Percentiles rank a stretch among this genome's conserved stretches.
phyloP scores from a whole-genome alignment of 2,113 vertebrate genomes.

The Henicopernis longicauda region DNA sequence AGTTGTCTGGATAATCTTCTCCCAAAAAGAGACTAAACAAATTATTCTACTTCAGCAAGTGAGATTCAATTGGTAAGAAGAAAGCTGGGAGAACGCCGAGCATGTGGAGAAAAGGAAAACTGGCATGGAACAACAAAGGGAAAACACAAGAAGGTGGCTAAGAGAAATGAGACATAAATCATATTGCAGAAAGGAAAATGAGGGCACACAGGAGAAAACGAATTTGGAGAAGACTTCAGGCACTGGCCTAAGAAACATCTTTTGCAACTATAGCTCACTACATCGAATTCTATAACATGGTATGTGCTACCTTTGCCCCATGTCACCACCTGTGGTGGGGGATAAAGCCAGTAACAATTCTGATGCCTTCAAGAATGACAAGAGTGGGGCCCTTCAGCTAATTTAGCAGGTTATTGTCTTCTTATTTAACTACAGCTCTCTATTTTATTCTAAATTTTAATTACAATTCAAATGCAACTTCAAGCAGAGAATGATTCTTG shows the following conservation, averaged over 20 bases:
- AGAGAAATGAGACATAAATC: background rate
- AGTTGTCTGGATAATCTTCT: background rate
- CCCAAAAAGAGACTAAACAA: background rate
- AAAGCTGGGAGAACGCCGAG: background rate
- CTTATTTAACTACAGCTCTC: background rate
- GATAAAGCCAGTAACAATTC: background rate
- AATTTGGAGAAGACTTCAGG: background rate
- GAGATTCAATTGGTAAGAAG: background rate
- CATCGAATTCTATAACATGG: background rate
- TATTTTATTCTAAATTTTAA: background rate
- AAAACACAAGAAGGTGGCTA: background rate
- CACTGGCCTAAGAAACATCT: background rate
- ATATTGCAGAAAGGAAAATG: background rate
- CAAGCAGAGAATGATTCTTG: background rate
- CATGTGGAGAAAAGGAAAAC: background rate
- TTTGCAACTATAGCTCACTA: background rate
- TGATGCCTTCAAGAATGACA: background rate
- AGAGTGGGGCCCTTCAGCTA: background rate
- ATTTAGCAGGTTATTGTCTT: background rate
- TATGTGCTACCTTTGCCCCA: background rate
- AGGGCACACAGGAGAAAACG: background rate
- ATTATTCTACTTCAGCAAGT: background rate
- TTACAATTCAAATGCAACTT: background rate
- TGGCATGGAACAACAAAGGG: background rate
- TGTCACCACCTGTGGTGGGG: background rate